Evolutionary conservation across 1,140 invertebrate species (phyloP).

Genomic region (Drosophila paulistorum): DNA sequence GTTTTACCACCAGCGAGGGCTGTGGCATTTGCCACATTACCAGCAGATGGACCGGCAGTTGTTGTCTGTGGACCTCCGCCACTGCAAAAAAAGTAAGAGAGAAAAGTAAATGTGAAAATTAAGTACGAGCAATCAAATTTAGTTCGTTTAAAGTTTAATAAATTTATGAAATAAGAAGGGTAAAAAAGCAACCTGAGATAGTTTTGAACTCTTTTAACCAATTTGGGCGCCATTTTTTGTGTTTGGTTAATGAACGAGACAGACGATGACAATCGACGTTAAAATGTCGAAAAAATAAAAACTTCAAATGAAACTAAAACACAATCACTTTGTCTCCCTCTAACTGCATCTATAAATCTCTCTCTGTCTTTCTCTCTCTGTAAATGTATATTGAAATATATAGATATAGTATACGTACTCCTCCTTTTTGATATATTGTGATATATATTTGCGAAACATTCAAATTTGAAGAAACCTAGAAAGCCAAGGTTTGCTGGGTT

Average conservation of each 20-base stretch:
- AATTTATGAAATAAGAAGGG: background rate
- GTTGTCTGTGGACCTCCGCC: conserved; percentile 84
- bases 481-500: conserved; percentile 28
- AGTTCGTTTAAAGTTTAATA: no score
- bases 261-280: background rate
- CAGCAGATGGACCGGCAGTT: conserved; percentile 82
- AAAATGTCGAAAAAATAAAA: background rate
- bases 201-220: conserved; percentile 42
- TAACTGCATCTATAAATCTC: background rate
- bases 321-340: conserved; percentile 9
- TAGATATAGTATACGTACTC: conserved; percentile 51
- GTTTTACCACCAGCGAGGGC: conserved; percentile 78
- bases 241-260: background rate
- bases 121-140: conserved; percentile 6
- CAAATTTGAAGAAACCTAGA: conserved; percentile 53
- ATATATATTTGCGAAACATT: conserved; percentile 63
- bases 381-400: conserved; percentile 24
- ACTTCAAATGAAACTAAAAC: background rate
- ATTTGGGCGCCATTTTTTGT: conserved; percentile 38
- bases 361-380: conserved; percentile 2
- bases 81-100: conserved; percentile 58
- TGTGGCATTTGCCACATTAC: conserved; percentile 74
- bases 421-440: conserved; percentile 22
- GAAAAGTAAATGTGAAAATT: conserved; percentile 28
- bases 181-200: conserved; percentile 43